Evolutionary conservation across 2,113 vertebrate genomes (phyloP), one percentile per base, ranked within the genome.

Genomic region (Strix uralensis): DNA sequence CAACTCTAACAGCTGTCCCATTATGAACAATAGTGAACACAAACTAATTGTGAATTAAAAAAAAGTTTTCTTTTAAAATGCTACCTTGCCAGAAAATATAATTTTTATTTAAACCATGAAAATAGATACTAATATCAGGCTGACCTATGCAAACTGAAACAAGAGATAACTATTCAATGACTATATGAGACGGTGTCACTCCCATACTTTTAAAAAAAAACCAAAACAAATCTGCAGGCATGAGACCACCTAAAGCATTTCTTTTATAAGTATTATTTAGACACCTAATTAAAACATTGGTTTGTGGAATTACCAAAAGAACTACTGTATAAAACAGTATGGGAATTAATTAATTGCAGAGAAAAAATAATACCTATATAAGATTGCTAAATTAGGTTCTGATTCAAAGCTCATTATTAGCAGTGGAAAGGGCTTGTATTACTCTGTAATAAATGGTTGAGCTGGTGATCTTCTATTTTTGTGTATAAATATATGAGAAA

Each of bases 1-100:
- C 0, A 0, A 65, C 25, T 82, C 21, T 14, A 49, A 62, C 40
- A 57, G 11, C 10, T 77, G 40, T 38, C 59, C 23, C 0, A 0
- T 70, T 15, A 71, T 7, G 25, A 87, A 36, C 44, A 82, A 86
- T 4, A 44, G 10, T 42, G n/a, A 72, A 78, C 17, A n/a, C 49
- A 59, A 82, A 74, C n/a, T 58, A 83, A 44, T 13, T 47, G 11
- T 69, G 55, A 90, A 42, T 23, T 59, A 73, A 79, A 87, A 61
- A 65, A 70, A 70, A 0, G 0, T 63, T 81, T 57, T 66, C 49
- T 73, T 89, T 78, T 34, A 3, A 93, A 92, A 21, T 34, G 14
- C 22, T 58, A 77, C 40, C 58, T 57, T 54, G 8, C 19, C 52
- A 74, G 57, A 82, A 89, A 69, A 67, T 2, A 25, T 5, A 7